Conservation (phyloP, 2,797 vertebrate genomes). For the Odontamblyopus lacepedii region DNA sequence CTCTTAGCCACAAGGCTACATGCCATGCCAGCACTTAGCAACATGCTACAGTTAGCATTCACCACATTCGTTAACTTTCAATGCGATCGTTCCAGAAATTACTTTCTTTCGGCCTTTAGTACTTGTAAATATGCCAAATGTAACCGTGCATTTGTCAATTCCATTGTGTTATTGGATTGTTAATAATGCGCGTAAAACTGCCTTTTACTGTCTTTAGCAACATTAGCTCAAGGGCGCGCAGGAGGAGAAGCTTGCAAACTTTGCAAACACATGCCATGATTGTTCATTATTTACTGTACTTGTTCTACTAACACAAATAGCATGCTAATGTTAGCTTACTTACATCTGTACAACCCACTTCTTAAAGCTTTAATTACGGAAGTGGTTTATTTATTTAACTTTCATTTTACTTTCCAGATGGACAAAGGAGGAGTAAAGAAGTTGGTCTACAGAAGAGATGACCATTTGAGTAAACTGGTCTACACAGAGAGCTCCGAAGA, state of each 20-base stretch:
- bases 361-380: neutral
- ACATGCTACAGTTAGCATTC: constrained; percentile 28
- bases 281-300: neutral
- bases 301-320: no score
- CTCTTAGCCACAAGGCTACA: constrained; percentile 39
- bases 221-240: constrained; percentile 51
- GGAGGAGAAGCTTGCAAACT: constrained; percentile 39
- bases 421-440: constrained; percentile 78
- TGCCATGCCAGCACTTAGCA: constrained; percentile 45
- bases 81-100: neutral
- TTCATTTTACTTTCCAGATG: constrained; percentile 62
- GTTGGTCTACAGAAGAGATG: constrained; percentile 70
- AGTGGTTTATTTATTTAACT: constrained; percentile 11
- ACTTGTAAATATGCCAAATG: neutral
- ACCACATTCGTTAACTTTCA: constrained; percentile 2
- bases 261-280: neutral
- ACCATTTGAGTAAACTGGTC: constrained; percentile 72
- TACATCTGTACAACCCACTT: neutral
- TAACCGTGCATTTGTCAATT: neutral
- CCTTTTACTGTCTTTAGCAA: constrained; percentile 28
- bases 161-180: neutral
- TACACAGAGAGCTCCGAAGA: constrained; percentile 76
- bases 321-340: neutral
- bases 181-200: neutral
- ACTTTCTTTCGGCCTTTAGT: rapidly evolving